Evolutionary conservation across 2,797 vertebrate species (phyloP), one percentile per base, ranked within the genome.

Genomic region (Enteromius argenteus): DNA sequence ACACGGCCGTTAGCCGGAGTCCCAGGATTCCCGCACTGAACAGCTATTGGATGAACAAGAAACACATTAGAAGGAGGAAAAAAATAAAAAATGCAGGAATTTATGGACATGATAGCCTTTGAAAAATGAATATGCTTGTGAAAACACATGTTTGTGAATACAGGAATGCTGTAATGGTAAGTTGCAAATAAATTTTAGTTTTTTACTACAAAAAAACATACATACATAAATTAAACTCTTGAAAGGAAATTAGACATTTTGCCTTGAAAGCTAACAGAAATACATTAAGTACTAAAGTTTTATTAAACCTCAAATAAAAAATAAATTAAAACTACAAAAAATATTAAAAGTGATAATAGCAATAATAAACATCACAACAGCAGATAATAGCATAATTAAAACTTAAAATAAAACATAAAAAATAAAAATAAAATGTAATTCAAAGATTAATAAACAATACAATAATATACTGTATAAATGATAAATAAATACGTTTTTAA

Each of bases 21-120:
- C 82, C 96, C 96, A 76, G 98, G 97, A 86, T 99, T 99, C 56
- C 96, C 96, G 90, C 98, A 99, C 32, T 99, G 97, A 17, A 99
- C 94, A 87, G 97, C 98, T 99, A 84, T 21, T 90, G 42, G 89
- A 72, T 15, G 17, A 74, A 66, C 67, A 21, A 91, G 87, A 72
- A 69, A 21, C 5, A 3, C 62, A 81, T 81, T 60, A 87, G 76
- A 42, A 10, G 39, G 39, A 9, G 39, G 39, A 42, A 10, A 42
- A 8, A 42, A 42, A n/a, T n/a, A n/a, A n/a, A n/a, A n/a, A n/a
- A n/a, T 42, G 39, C 46, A 30, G 60, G 46, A 37, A 10, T 37
- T 67, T n/a, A 3, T 46, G n/a, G 49, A 27, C 44, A 46, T 14
- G 2, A 13, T 30, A 4, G 42, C 6, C 6, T 72, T 10, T 37